These are phyloP conservation scores for Bettongia penicillata DNA, from an alignment of 2,113 vertebrate species.

Conservation along the genomic window DNA sequence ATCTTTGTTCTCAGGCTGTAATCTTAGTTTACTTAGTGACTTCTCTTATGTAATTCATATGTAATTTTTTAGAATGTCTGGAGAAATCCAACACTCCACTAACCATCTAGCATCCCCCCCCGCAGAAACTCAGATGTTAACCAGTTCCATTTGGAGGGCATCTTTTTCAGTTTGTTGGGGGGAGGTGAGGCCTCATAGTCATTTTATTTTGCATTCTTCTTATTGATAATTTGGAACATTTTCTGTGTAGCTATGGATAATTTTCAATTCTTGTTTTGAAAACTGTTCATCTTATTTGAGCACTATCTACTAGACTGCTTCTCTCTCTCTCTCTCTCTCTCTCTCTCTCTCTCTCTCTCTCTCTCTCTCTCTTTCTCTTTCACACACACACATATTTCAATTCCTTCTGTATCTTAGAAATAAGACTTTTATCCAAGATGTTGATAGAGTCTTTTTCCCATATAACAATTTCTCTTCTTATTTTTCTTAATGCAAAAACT, in stretches of 20 bases:
- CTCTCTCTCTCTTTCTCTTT: too few relatives aligned
- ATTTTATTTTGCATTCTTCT: neutral
- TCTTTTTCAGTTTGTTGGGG: neutral
- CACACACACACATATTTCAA: neutral
- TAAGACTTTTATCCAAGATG: neutral
- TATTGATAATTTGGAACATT: neutral
- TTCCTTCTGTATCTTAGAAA: neutral
- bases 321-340: too few relatives aligned
- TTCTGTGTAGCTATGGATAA: neutral
- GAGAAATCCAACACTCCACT: neutral
- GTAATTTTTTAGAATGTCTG: neutral
- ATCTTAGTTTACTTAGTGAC: neutral
- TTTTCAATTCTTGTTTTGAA: neutral
- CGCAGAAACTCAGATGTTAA: neutral
- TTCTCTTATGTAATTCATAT: neutral
- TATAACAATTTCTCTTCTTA: neutral
- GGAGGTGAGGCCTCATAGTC: neutral
- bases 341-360: too few relatives aligned
- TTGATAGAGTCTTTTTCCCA: neutral
- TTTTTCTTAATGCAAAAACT: neutral
- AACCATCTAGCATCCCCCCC: neutral
- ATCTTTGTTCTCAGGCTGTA: neutral
- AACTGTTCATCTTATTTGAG: neutral
- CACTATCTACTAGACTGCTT: neutral
- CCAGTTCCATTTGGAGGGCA: neutral